Base-by-base conservation (phyloP, 2,797 vertebrate genomes). In the Cichlasoma orientale region DNA sequence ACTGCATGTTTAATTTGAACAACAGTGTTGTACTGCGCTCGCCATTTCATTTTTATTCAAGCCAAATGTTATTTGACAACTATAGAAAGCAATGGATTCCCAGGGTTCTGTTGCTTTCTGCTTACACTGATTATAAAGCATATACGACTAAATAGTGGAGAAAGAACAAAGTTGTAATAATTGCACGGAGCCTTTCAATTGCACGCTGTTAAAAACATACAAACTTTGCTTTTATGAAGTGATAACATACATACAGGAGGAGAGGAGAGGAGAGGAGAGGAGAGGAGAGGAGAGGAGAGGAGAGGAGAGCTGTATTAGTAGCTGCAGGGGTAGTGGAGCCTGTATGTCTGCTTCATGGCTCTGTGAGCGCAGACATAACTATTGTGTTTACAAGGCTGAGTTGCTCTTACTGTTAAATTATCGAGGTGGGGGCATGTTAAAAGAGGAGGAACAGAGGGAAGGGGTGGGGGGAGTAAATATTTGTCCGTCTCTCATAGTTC, bases 381-480 rank as follows among this genome's bases (percentile, higher is more conserved):
- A 86, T 91, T 90, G 88, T 96, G 96, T 95, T 96, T 96, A 96
- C 93, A 94, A 95, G 95, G 91, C 89, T 93, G 90, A 90, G 90
- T 94, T 93, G 93, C 94, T 94, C 93, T 92, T 93, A 93, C 94
- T 94, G 94, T 92, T 95, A 94, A 94, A 92, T 92, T 91, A 94
- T 93, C 93, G 91, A 90, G 89, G 90, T 87, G 88, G 89, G 89
- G 88, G 87, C 36, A 47, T 4, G 70, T 84, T 82, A 84, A 87
- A 87, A 82, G 78, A 88, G 86, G 82, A 85, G 70, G 78, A 84
- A 81, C 57, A 82, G 72, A 87, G 77, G 54, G 58, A 83, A 33
- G 12, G 78, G 77, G 82, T 7, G 74, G 68, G 73, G 83, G 84
- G 82, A 75, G 81, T 88, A 89, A 89, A 90, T 92, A 92, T 83